A percentile compares a stretch with the other conserved stretches of the same genome.
Evolutionary conservation across 2,888 invertebrate genomes (phyloP).

Genomic region (Xestia rhomboidea): DNA sequence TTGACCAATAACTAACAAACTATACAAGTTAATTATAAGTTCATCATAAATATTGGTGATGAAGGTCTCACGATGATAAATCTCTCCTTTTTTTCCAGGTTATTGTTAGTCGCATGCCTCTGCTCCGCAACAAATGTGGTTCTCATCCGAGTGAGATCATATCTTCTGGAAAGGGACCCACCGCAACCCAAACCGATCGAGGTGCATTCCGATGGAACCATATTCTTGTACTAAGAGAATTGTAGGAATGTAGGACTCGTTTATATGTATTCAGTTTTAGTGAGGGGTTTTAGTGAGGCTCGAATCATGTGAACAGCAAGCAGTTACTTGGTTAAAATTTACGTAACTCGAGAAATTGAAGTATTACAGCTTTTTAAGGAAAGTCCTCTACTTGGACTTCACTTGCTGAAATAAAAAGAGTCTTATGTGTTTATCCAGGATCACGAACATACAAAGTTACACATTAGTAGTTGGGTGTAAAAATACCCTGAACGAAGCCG

Average conservation of each 20-base stretch:
- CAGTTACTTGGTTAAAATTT: neutral
- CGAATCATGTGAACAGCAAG: neutral
- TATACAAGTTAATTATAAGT: too few relatives aligned
- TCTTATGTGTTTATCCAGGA: neutral
- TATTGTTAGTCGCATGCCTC: conserved; percentile 78
- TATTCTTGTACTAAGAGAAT: conserved; percentile 83
- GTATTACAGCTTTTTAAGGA: neutral
- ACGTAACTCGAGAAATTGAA: neutral
- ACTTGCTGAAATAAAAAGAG: neutral
- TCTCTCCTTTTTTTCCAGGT: conserved; percentile 76
- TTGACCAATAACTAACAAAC: too few relatives aligned
- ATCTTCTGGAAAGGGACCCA: conserved; percentile 83
- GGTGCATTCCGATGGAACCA: conserved; percentile 87
- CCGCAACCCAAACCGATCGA: conserved; percentile 85
- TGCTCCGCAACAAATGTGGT: conserved; percentile 79
- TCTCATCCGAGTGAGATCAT: conserved; percentile 78
- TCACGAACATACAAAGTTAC: neutral
- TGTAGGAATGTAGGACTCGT: neutral
- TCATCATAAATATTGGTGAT: too few relatives aligned
- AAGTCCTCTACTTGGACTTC: neutral
- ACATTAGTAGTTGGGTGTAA: neutral
- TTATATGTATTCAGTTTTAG: neutral
- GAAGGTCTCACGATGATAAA: too few relatives aligned
- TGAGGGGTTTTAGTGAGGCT: conserved; percentile 1
- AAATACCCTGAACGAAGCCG: too few relatives aligned